Evolutionary conservation across 2,113 vertebrate genomes (phyloP), one percentile per base, ranked within the genome.

Genomic region (Garra rufa): DNA sequence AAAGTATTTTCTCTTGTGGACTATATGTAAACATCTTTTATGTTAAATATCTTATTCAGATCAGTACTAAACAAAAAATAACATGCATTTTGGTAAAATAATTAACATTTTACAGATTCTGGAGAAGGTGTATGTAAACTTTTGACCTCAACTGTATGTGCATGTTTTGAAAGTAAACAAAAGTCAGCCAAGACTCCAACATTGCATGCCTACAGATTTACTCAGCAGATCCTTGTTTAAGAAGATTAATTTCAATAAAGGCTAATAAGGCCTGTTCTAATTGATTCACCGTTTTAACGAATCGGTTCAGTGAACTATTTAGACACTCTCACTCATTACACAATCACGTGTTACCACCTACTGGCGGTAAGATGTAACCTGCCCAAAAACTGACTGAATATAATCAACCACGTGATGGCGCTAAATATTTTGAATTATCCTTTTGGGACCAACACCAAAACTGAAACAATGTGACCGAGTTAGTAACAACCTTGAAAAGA

Each of bases 341-440:
- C 10, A 14, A 10, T 13, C 38, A 43, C 38, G 21, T 38, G 38
- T 43, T 43, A 21, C 21, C 69, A 71, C 38, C 69, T 71, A 71
- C 38, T 43, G 69, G 38, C 9, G 6, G 3, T 43, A 13, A 24
- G 21, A 13, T 38, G 9, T 69, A 71, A 43, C 21, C 21, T 44
- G 38, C 5, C 1, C 17, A 13, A 71, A 43, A 19, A n/a, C 9
- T 43, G 17, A 5, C 8, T 38, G 30, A 67, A 67, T 17, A 38
- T 17, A 8, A 38, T 43, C 1, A 52, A 74, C 82, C 44, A 65
- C 44, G 43, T 76, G 76, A 41, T 55, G 78, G 69, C 70, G 57
- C 61, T 83, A 57, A 52, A 75, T 46, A 26, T 28, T 26, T 48
- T 26, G 83, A 43, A 80, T 38, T 76, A 11, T n/a, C 1, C 2